These are phyloP conservation scores for Sebastes iracundus DNA, from an alignment of 2,797 vertebrate species.

Conservation along the genomic window DNA sequence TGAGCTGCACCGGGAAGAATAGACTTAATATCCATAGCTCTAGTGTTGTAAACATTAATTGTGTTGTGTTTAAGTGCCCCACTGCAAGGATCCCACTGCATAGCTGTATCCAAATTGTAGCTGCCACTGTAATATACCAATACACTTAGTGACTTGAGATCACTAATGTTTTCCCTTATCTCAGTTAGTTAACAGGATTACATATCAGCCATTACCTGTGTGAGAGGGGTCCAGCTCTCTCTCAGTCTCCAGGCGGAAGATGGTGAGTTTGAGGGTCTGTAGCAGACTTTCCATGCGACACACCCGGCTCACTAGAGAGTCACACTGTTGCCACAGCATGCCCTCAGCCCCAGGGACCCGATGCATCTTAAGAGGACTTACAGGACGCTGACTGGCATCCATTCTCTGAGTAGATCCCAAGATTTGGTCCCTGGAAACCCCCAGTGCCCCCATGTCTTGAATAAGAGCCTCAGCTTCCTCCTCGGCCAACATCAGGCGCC, in stretches of 20 bases:
- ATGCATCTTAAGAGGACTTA: not conserved
- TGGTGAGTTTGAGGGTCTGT: slow-evolving; percentile 14
- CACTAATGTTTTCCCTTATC: not conserved
- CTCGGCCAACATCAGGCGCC: not conserved
- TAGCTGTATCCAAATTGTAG: not conserved
- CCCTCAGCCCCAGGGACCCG: not conserved
- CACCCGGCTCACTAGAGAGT: not conserved
- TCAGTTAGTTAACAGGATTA: not conserved
- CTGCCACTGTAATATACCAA: not conserved
- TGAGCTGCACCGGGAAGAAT: slow-evolving; percentile 48
- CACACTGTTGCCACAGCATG: not conserved
- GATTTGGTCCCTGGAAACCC: not conserved
- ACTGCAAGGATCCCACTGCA: too few species aligned
- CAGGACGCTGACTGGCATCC: not conserved
- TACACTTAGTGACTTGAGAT: not conserved
- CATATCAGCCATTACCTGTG: not conserved
- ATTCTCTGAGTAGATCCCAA: not conserved
- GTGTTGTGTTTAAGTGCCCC: not conserved
- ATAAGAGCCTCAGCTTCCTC: not conserved
- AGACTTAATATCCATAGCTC: not conserved
- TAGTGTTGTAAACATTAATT: not conserved
- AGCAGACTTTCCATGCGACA: slow-evolving; percentile 9
- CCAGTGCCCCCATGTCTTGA: not conserved
- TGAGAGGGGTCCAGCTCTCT: not conserved
- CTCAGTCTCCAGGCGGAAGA: slow-evolving; percentile 19